Evolutionary conservation across 1,140 invertebrate genomes (phyloP).

Genomic region (Popillia japonica): DNA sequence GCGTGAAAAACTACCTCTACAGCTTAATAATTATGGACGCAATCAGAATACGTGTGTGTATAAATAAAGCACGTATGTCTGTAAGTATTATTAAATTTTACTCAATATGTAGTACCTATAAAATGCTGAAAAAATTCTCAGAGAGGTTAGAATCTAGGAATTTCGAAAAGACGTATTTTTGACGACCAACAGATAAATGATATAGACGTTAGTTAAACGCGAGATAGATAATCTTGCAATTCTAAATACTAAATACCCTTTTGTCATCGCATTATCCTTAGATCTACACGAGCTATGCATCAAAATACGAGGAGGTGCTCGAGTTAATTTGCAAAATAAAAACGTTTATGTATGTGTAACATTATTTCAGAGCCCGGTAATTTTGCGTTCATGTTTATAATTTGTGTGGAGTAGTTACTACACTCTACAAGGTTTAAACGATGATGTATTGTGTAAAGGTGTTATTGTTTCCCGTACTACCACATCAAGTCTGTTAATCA

Average conservation of each 20-base stretch:
- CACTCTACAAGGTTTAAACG: conserved; percentile 1
- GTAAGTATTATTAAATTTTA: too few relatives aligned
- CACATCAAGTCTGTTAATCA: not conserved
- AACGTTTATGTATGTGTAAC: conserved; percentile 5
- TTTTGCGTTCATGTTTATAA: not conserved
- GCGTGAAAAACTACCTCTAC: not conserved
- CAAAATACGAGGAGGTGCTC: not conserved
- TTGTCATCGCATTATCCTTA: too few relatives aligned
- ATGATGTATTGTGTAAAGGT: not conserved
- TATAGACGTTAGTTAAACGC: too few relatives aligned
- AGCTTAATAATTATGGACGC: not conserved
- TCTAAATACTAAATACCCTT: too few relatives aligned
- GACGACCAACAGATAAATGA: too few relatives aligned
- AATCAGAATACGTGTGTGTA: not conserved
- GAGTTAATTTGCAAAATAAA: conserved; percentile 7
- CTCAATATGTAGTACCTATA: too few relatives aligned
- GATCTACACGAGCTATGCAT: too few relatives aligned
- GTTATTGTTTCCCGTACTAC: not conserved
- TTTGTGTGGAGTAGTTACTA: not conserved
- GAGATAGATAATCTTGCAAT: too few relatives aligned
- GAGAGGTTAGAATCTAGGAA: too few relatives aligned
- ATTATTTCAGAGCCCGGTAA: not conserved
- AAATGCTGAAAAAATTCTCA: too few relatives aligned
- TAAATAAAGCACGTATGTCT: too few relatives aligned
- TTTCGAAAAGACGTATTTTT: too few relatives aligned